Conservation (phyloP, 2,888 invertebrate genomes). For the Leptinotarsa tumamoca region DNA sequence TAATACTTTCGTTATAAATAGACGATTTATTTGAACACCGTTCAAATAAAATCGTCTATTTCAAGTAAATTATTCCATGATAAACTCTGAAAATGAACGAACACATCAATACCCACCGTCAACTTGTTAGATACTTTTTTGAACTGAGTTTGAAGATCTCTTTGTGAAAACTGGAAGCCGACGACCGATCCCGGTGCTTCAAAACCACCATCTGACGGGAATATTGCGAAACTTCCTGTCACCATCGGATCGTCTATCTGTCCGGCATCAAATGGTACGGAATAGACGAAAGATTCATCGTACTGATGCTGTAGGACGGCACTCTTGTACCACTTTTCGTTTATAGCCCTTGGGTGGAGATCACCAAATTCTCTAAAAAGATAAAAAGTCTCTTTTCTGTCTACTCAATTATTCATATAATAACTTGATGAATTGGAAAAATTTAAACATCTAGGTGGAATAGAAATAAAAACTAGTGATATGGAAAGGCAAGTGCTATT, state of each 20-base stretch:
- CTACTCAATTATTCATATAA: too few relatives aligned
- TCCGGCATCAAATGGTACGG: constrained; percentile 74
- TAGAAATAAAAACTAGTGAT: too few relatives aligned
- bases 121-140: constrained; percentile 74
- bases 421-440: too few relatives aligned
- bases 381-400: too few relatives aligned
- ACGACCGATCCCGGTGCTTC: constrained; percentile 90
- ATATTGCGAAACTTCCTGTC: constrained; percentile 87
- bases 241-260: constrained; percentile 73
- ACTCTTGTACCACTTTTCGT: constrained; percentile 92
- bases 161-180: constrained; percentile 86
- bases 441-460: too few relatives aligned
- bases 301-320: constrained; percentile 87
- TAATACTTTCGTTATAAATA: too few relatives aligned
- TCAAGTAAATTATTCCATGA: too few relatives aligned
- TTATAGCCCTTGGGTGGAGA: constrained; percentile 80
- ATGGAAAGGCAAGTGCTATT: too few relatives aligned
- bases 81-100: not conserved
- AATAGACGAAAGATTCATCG: constrained; percentile 83
- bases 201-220: constrained; percentile 79
- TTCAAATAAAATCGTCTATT: too few relatives aligned
- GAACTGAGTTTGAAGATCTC: constrained; percentile 77
- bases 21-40: too few relatives aligned
- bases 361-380: constrained; percentile 79
- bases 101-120: constrained; percentile 58